A percentile compares a stretch with the other conserved stretches of the same genome.
phyloP scores from a whole-genome alignment of 2,888 invertebrate genomes.

The Steinernema scapterisci region DNA sequence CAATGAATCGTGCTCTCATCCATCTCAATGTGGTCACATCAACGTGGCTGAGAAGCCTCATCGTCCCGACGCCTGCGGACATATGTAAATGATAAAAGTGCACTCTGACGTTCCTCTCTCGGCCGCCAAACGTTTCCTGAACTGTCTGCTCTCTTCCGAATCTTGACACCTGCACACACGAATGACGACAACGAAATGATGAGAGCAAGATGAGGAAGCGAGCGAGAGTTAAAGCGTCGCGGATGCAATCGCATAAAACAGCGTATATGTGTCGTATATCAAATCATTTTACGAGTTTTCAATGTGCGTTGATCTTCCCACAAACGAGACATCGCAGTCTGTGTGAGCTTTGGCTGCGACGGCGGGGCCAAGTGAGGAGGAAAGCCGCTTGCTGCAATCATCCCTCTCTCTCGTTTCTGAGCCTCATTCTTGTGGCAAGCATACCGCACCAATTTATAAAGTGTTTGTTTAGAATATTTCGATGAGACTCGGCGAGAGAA shows the following conservation, averaged over 20 bases:
- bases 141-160: no score
- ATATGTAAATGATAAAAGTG: conserved; percentile 29
- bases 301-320: background rate
- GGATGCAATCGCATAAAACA: conserved; percentile 24
- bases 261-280: conserved; percentile 27
- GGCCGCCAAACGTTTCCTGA: background rate
- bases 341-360: no score
- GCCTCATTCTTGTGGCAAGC: background rate
- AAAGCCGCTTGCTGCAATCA: no score
- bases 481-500: no score
- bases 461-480: no score
- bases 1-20: no score
- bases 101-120: background rate
- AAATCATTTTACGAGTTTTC: conserved; percentile 19
- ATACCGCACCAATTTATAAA: no score
- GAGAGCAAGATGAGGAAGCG: no score
- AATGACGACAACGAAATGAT: no score
- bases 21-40: background rate
- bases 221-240: conserved; percentile 3
- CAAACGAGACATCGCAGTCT: no score
- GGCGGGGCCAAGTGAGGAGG: no score
- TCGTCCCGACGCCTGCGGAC: background rate
- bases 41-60: background rate
- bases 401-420: background rate
- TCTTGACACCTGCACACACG: no score